Evolutionary conservation across 1,140 invertebrate species (phyloP), one percentile per base, ranked within the genome.

Genomic region (Orius insidiosus): DNA sequence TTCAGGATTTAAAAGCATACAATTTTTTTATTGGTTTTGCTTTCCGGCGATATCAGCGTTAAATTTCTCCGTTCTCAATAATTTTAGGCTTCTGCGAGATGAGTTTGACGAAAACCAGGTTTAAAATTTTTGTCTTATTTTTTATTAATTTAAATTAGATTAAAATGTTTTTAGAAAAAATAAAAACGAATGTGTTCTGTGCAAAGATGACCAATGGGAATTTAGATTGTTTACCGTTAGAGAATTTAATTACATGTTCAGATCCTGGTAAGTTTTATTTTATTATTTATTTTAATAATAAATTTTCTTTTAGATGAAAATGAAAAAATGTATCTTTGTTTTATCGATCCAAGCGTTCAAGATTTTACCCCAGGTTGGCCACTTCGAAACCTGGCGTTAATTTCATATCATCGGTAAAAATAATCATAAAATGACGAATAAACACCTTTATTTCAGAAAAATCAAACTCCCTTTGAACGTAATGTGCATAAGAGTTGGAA

Each of bases 11-110:
- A 24, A 96, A 96, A 63, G 87, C 84, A 53, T 93, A 88, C 61
- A 71, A 80, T 55, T 96, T 82, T 64, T 81, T 61, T 95, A 90
- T 60, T 96, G 90, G 90, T 87, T 89, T 68, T 82, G 79, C 14
- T 94, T 93, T 68, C 89, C 90, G 1, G 78, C 83, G 8, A 71
- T 84, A 9, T 69, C 73, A 11, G 7, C n/a, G 7, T 31, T 30
- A 5, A 11, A 18, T n/a, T 43, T 43, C 14, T n/a, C 41, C n/a
- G 5, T 31, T 31, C 18, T 43, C 24, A n/a, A 19, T n/a, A 30
- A 18, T 7, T n/a, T 30, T 11, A 24, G 2, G 2, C 24, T 31
- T 11, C 56, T 70, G 32, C 56, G 48, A 35, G 50, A 57, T 41
- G 52, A 63, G 53, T 72, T 76, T 46, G 59, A 50, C 11, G 41